Conservation (phyloP, 2,797 vertebrate genomes). For the Hapalemur alaotrensis region DNA sequence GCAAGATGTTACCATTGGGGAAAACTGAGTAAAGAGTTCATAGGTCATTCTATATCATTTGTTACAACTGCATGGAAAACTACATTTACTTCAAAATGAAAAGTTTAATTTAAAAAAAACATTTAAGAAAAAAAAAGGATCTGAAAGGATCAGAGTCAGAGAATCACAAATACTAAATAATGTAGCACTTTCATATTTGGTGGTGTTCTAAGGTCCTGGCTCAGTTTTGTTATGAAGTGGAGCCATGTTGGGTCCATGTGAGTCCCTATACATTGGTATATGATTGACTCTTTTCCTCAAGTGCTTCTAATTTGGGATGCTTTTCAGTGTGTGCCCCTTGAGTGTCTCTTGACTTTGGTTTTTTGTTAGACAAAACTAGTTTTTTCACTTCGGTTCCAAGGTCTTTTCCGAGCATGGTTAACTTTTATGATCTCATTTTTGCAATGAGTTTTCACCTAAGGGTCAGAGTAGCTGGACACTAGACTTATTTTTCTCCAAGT, state of each 20-base stretch:
- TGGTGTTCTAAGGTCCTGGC: background rate
- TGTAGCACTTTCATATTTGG: background rate
- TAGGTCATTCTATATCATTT: background rate
- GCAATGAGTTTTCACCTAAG: background rate
- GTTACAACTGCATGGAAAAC: background rate
- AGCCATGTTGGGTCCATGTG: background rate
- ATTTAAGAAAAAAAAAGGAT: background rate
- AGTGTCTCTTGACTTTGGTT: constrained; percentile 39
- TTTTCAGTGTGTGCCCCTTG: constrained; percentile 17
- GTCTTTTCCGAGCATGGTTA: constrained; percentile 30
- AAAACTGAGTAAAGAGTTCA: background rate
- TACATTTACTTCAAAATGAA: background rate
- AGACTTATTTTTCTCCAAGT: constrained; percentile 35
- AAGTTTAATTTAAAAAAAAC: background rate
- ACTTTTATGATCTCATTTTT: constrained; percentile 51
- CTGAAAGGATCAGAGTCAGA: constrained; percentile 3
- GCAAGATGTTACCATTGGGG: background rate
- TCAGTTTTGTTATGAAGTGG: constrained; percentile 13
- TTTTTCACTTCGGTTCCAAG: constrained; percentile 39
- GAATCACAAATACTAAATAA: constrained; percentile 30
- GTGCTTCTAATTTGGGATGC: constrained; percentile 29
- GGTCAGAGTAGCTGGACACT: background rate
- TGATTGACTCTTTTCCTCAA: background rate
- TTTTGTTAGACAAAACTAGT: constrained; percentile 41
- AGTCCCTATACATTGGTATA: background rate